These are phyloP conservation scores for Formica exsecta DNA, from an alignment of 1,140 invertebrate species.

Conservation along the genomic window DNA sequence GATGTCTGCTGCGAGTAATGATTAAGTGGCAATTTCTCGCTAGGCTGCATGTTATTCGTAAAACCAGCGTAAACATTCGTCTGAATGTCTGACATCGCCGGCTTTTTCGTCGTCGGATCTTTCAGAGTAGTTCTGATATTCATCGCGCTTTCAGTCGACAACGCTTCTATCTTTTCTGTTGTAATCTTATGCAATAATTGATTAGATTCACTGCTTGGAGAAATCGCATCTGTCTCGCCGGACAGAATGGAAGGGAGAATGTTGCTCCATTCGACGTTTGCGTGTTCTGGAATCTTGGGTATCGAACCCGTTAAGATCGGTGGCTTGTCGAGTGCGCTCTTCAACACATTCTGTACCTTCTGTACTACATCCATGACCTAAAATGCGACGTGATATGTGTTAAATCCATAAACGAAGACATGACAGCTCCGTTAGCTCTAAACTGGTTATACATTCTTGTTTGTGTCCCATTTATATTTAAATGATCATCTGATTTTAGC, in stretches of 20 bases:
- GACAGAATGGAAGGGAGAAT: conserved; percentile 93
- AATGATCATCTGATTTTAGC: not conserved
- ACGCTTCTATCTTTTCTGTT: conserved; percentile 3
- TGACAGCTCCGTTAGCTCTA: conserved; percentile 35
- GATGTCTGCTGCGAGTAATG: conserved; percentile 55
- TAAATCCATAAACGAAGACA: conserved; percentile 40
- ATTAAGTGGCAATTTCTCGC: not conserved
- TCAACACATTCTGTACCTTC: conserved; percentile 93
- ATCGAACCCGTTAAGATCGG: conserved; percentile 86
- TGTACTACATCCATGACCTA: conserved; percentile 92
- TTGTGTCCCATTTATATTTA: not conserved
- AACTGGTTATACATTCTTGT: not conserved
- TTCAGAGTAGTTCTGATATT: not conserved
- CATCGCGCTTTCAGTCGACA: not conserved
- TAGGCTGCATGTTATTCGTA: conserved; percentile 32
- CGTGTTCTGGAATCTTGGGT: conserved; percentile 89
- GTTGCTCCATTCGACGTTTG: conserved; percentile 89
- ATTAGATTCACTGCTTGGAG: conserved; percentile 46
- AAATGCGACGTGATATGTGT: conserved; percentile 40
- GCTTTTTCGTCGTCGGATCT: not conserved
- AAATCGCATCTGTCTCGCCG: conserved; percentile 86
- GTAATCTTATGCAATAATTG: not conserved
- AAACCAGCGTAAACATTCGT: conserved; percentile 49
- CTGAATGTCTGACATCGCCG: not conserved
- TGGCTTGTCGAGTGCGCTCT: conserved; percentile 91